phyloP scores from a whole-genome alignment of 2,113 vertebrate genomes.

The Lepus europaeus region DNA sequence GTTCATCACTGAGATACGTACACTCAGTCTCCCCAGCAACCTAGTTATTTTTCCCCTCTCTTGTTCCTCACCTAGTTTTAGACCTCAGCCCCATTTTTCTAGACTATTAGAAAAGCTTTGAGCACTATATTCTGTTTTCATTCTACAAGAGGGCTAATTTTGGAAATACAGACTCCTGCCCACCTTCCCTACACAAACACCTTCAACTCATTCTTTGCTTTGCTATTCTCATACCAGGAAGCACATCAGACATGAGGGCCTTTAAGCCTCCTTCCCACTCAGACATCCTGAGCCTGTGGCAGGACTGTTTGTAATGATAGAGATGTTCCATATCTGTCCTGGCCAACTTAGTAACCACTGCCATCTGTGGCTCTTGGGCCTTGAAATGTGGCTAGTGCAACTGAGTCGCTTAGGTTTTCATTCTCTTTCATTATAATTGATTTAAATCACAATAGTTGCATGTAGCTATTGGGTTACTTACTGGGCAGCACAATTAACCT shows the following conservation, averaged over 20 bases:
- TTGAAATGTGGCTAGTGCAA: background rate
- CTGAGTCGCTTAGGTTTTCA: background rate
- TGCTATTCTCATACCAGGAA: background rate
- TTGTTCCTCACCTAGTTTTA: background rate
- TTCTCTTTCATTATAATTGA: background rate
- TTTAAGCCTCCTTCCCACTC: no score
- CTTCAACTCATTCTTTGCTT: no score
- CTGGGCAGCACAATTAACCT: background rate
- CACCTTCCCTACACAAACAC: background rate
- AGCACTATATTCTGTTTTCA: background rate
- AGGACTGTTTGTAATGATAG: no score
- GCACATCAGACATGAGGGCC: background rate
- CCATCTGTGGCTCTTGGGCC: background rate
- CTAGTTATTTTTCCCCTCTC: background rate
- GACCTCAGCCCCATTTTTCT: background rate
- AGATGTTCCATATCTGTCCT: no score
- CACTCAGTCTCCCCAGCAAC: background rate
- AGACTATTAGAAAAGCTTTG: background rate
- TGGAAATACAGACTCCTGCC: background rate
- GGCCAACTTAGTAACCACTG: background rate
- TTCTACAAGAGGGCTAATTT: background rate
- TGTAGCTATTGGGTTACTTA: background rate
- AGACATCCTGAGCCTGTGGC: background rate
- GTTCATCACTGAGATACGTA: background rate
- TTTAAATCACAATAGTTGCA: background rate